Base-by-base conservation (phyloP, 2,113 vertebrate genomes). In the Chaetura pelagica region DNA sequence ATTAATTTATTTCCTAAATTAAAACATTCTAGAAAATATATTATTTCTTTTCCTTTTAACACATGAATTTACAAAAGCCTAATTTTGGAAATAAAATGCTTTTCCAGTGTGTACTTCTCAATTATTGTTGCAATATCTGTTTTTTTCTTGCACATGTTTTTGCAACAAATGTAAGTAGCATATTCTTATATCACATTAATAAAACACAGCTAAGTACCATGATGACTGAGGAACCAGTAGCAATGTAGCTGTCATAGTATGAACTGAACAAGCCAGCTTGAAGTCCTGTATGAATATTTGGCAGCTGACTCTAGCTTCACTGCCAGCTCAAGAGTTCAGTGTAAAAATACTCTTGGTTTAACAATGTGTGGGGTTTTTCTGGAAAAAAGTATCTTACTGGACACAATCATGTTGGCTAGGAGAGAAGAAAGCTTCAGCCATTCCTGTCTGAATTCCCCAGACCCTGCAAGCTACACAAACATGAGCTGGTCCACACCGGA, bases 1-100 rank as follows among this genome's bases (percentile, higher is more conserved):
- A 85, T 90, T 59, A 21, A 57, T 85, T 91, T 83, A 12, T 86
- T 62, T 93, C 38, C 42, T 74, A 82, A 89, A 86, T 76, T 77
- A 84, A 83, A 75, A 72, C 15, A 30, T 81, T 49, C 32, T 14
- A 71, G 29, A 29, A 86, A 83, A 84, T 52, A 84, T 44, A 68
- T 3, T 69, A 15, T 29, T 86, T 54, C 27, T 81, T 93, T 85
- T 87, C 29, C 35, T 91, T 84, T 78, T 34, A 92, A 49, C 10
- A 16, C 3, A 6, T 63, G 23, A 79, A 38, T 61, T 48, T n/a
- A 44, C 20, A 91, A 76, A 89, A 66, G 7, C 22, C 21, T 85
- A 18, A 67, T 83, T 80, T 80, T 75, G 72, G 30, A 89, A 96
- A 71, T 11, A 52, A 79, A 76, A 59, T 64, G 9, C 55, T 73